These are phyloP conservation scores for Macrotus californicus DNA, from an alignment of 2,113 vertebrate genomes.

Conservation along the genomic window DNA sequence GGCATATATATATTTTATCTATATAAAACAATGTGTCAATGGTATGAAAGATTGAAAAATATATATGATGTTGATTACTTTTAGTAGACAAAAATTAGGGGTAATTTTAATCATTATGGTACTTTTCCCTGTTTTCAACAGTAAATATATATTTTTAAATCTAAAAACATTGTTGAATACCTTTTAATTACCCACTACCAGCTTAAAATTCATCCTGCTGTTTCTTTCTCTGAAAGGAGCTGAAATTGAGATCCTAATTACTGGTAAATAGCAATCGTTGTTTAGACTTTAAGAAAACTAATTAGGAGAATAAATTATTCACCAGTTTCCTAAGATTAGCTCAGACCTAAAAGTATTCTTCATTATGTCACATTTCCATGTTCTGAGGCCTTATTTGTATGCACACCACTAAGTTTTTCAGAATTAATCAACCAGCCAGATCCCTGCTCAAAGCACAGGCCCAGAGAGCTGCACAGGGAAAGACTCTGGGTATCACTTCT, in stretches of 20 bases:
- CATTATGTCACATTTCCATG: background rate
- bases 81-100: background rate
- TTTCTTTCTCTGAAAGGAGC: background rate
- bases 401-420: background rate
- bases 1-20: background rate
- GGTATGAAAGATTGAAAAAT: background rate
- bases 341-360: background rate
- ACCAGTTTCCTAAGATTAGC: slow-evolving; percentile 3
- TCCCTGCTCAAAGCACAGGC: background rate
- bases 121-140: background rate
- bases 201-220: background rate
- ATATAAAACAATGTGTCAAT: background rate
- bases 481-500: background rate
- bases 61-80: background rate
- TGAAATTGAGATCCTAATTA: background rate
- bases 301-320: slow-evolving; percentile 16
- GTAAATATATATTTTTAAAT: background rate
- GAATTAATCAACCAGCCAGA: background rate
- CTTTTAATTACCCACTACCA: background rate
- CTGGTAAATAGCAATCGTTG: background rate
- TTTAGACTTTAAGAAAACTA: slow-evolving; percentile 4
- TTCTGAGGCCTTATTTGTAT: background rate
- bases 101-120: background rate
- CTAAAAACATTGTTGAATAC: background rate
- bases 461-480: background rate